These are phyloP conservation scores for Alethe castanea DNA, from an alignment of 2,113 vertebrate genomes.

Conservation along the genomic window DNA sequence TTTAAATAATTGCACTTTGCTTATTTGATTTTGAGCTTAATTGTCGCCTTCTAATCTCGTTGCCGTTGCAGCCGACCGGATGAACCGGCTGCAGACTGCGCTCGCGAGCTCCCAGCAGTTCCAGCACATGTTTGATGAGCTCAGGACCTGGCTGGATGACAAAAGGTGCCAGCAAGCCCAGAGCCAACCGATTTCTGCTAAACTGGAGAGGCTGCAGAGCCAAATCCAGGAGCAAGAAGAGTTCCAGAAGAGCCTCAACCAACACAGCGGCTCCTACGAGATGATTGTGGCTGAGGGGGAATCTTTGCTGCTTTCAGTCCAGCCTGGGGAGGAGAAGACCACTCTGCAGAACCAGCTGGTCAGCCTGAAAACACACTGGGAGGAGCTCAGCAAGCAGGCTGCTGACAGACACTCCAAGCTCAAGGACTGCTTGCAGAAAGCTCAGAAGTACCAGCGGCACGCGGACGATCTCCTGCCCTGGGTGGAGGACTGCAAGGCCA, in stretches of 20 bases:
- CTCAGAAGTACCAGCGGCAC: slow-evolving; percentile 87
- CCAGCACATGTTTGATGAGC: slow-evolving; percentile 97
- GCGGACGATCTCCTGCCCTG: slow-evolving; percentile 83
- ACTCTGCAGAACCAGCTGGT: slow-evolving; percentile 83
- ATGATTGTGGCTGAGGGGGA: slow-evolving; percentile 89
- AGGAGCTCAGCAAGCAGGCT: slow-evolving; percentile 80
- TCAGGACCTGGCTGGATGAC: slow-evolving; percentile 89
- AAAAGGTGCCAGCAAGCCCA: slow-evolving; percentile 74
- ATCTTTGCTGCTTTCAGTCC: slow-evolving; percentile 84
- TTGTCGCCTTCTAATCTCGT: slow-evolving; percentile 44
- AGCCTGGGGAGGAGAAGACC: slow-evolving; percentile 84
- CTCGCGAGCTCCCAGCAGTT: slow-evolving; percentile 97
- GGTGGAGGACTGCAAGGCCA: slow-evolving; percentile 83
- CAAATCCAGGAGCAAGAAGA: slow-evolving; percentile 89
- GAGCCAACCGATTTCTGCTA: slow-evolving; percentile 82
- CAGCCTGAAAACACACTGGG: slow-evolving; percentile 87
- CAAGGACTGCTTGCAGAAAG: slow-evolving; percentile 85
- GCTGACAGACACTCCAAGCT: slow-evolving; percentile 78
- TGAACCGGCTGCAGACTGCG: slow-evolving; percentile 92
- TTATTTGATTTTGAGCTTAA: slow-evolving; percentile 59
- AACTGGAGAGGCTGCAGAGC: slow-evolving; percentile 78
- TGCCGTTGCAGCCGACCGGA: slow-evolving; percentile 83
- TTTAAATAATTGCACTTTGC: slow-evolving; percentile 41
- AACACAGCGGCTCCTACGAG: slow-evolving; percentile 93
- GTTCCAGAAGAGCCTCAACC: slow-evolving; percentile 87